A percentile compares a stretch with the other conserved stretches of the same genome.
phyloP scores from a whole-genome alignment of 2,113 vertebrate species.

The Benitochromis conjunctus region DNA sequence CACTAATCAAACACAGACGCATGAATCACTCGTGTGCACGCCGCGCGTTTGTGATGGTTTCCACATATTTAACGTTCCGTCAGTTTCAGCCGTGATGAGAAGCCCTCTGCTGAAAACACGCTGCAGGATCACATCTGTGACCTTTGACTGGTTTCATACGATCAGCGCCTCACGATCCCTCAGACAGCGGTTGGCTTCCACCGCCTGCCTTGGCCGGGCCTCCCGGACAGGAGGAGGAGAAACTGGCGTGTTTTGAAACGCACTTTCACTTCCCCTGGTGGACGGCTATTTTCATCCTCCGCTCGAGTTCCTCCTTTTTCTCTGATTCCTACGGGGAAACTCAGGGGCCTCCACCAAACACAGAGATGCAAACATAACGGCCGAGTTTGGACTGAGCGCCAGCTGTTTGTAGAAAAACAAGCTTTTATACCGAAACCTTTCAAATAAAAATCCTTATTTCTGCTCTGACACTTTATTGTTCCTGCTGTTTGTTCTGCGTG shows the following conservation, averaged over 20 bases:
- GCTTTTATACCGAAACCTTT: neutral
- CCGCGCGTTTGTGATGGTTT: neutral
- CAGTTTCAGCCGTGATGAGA: neutral
- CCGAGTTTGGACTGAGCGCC: neutral
- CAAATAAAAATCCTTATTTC: neutral
- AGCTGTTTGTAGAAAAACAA: neutral
- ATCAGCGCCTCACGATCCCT: neutral
- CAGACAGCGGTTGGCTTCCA: neutral
- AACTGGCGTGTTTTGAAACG: conserved; percentile 68
- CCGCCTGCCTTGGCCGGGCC: neutral
- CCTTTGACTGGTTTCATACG: too few species aligned
- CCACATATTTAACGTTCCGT: neutral
- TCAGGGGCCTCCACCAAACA: neutral
- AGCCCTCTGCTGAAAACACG: neutral
- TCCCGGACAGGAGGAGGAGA: conserved; percentile 29
- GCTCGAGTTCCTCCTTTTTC: neutral
- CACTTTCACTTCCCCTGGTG: conserved; percentile 74
- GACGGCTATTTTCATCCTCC: conserved; percentile 64
- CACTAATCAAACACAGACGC: neutral
- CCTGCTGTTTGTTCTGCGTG: too few species aligned
- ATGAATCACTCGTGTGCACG: neutral
- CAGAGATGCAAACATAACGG: conserved; percentile 25
- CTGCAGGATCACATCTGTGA: neutral
- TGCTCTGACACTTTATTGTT: neutral
- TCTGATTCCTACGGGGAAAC: conserved; percentile 42